Conservation (phyloP, 1,140 invertebrate species). For the Aphaenogaster ashmeadi region DNA sequence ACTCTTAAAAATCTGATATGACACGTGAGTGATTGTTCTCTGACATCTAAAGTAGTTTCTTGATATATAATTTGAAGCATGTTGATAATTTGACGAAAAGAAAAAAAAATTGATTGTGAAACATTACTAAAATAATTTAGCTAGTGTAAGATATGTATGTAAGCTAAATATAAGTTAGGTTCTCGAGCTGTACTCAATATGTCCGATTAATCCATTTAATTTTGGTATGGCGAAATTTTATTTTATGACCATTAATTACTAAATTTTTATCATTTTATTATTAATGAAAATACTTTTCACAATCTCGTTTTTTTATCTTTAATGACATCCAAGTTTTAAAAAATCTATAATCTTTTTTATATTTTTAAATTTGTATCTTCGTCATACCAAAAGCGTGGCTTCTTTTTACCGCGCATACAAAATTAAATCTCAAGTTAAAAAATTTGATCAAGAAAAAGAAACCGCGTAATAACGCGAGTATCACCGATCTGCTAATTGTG, state of each 20-base stretch:
- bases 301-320: not conserved
- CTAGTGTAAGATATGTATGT: not conserved
- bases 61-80: not conserved
- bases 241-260: not conserved
- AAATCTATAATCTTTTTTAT: not conserved
- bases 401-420: not conserved
- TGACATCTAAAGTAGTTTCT: not conserved
- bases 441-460: conserved; percentile 34
- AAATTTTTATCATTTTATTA: not conserved
- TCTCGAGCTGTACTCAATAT: not conserved
- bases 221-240: conserved; percentile 15
- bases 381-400: conserved; percentile 10
- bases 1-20: not conserved
- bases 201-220: not conserved
- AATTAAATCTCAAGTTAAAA: not conserved
- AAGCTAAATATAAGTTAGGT: not conserved
- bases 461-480: not conserved
- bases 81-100: too few relatives aligned
- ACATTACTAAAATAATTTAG: conserved; percentile 18
- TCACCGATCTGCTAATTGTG: not conserved
- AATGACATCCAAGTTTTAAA: not conserved
- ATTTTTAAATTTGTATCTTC: not conserved
- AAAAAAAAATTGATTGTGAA: not conserved
- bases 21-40: not conserved
- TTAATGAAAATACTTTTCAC: not conserved